Base-by-base conservation (phyloP, 2,113 vertebrate species). In the Halcyon malimbica region DNA sequence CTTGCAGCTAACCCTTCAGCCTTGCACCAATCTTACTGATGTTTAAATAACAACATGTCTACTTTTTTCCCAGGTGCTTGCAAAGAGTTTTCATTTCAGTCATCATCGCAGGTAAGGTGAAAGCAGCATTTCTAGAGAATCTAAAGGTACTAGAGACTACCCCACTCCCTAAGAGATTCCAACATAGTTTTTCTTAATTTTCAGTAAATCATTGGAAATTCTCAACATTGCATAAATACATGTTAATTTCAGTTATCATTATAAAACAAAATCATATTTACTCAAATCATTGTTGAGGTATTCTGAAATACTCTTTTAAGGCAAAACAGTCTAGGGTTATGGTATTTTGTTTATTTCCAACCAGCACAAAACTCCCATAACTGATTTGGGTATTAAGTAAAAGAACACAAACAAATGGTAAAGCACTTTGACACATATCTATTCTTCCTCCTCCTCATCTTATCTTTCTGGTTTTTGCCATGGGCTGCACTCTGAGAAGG, bases 401-500 rank as follows among this genome's bases (percentile, higher is more conserved):
- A 79, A 86, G 14, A 82, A 5, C 46, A 71, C 16, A 74, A 75
- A 39, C 7, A 44, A 35, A 35, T 31, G 67, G 20, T 12, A 25
- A 73, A n/a, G 13, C 13, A 21, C 9, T 67, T 82, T 7, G 9
- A 17, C 16, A 57, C 6, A 5, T 18, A 16, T 25, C 16, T 81
- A 16, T 50, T 6, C 11, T 67, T 7, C 6, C 14, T 71, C 9
- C 13, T 79, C 41, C 9, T 10, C 20, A 63, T 5, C 9, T n/a
- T 26, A 75, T 0, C 5, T 46, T 73, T 37, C 19, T 51, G 25
- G 2, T 16, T 77, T 77, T 77, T 2, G 0, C 29, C 31, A 3
- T 13, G 13, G 10, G 10, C n/a, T 82, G 5, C 39, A 13, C 31
- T 50, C 41, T 75, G 56, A 78, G 25, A 21, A 87, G 16, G 11